A percentile compares a stretch with the other conserved stretches of the same genome.
phyloP scores from a whole-genome alignment of 2,113 vertebrate species.

The Tragelaphus buxtoni region DNA sequence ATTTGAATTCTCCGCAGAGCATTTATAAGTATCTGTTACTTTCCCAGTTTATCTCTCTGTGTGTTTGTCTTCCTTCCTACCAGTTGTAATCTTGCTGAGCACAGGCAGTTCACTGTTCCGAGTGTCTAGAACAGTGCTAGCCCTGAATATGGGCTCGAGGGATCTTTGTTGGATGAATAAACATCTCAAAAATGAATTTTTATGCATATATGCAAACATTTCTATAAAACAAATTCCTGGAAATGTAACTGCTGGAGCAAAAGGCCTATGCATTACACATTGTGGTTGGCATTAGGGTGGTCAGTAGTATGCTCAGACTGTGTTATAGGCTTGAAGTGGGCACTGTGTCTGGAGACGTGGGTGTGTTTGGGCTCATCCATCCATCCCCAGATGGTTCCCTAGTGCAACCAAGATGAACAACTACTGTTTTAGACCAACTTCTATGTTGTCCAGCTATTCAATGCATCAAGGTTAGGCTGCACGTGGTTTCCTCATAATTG shows the following conservation, averaged over 20 bases:
- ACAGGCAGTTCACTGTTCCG: not conserved
- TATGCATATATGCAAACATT: not conserved
- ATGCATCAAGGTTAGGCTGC: not conserved
- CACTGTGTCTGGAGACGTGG: not conserved
- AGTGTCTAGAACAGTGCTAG: not conserved
- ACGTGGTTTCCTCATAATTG: not conserved
- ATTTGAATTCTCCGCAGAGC: not conserved
- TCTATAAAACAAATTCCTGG: not conserved
- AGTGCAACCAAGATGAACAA: not conserved
- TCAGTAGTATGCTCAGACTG: not conserved
- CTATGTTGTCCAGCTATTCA: not conserved
- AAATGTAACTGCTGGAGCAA: not conserved
- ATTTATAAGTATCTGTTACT: not conserved
- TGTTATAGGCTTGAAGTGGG: not conserved
- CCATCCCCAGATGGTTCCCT: not conserved
- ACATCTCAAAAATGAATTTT: not conserved
- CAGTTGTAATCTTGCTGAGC: not conserved
- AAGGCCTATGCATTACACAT: not conserved
- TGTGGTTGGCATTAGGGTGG: not conserved
- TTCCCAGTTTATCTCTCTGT: not conserved
- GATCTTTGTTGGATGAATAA: slow-evolving; percentile 4
- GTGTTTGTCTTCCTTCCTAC: not conserved
- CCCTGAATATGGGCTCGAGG: not conserved
- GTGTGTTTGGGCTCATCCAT: not conserved
- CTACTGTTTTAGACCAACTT: not conserved